Percentiles rank a stretch among this genome's conserved stretches.
Evolutionary conservation across 2,797 vertebrate genomes (phyloP).

Genomic region (Lithobates pipiens): DNA sequence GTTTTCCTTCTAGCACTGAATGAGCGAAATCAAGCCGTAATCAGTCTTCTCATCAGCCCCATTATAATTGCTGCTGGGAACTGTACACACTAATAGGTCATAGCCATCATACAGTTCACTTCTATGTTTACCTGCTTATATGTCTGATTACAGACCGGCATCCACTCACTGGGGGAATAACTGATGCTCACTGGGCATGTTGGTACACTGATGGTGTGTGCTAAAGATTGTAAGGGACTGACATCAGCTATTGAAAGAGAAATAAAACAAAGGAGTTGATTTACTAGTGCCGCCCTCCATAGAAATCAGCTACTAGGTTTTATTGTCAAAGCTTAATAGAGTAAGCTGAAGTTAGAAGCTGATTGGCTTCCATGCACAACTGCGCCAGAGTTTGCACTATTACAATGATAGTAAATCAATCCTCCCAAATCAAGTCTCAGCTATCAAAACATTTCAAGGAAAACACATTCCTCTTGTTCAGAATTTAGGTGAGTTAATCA

Average conservation of each 20-base stretch:
- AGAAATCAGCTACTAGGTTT: too few species aligned
- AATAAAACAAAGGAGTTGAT: background rate
- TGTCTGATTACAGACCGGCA: constrained; percentile 34
- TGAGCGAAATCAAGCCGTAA: background rate
- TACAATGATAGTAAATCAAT: too few species aligned
- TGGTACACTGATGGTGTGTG: background rate
- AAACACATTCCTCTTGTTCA: too few species aligned
- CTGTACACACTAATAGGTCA: constrained; percentile 1
- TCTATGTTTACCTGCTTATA: constrained; percentile 29
- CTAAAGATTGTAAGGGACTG: background rate
- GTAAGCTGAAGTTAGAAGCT: too few species aligned
- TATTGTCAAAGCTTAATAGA: too few species aligned
- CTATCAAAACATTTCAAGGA: too few species aligned
- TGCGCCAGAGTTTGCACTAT: too few species aligned
- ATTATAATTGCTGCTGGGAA: background rate
- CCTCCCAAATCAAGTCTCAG: too few species aligned
- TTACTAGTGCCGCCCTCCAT: too few species aligned
- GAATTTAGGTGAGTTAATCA: too few species aligned
- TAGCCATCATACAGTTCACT: constrained; percentile 5
- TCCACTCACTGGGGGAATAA: constrained; percentile 24
- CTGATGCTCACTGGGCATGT: constrained; percentile 20
- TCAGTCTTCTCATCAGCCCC: background rate
- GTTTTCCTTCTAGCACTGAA: background rate
- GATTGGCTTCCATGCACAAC: too few species aligned
- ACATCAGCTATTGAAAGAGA: background rate